Conservation (phyloP, 1,140 invertebrate genomes). For the Linepithema humile region DNA sequence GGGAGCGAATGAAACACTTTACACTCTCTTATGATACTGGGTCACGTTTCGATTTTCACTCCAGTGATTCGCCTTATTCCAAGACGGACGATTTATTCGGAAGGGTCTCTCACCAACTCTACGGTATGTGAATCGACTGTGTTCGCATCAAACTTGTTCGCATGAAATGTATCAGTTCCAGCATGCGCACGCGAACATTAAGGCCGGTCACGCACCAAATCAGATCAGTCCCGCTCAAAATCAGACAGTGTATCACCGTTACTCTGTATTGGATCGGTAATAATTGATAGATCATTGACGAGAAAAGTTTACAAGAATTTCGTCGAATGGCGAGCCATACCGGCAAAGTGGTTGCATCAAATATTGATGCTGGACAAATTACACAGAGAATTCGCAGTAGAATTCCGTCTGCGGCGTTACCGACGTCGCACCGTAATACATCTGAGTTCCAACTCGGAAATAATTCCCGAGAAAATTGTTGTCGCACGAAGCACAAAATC, state of each 20-base stretch:
- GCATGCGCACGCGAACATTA: not conserved
- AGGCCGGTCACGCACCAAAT: slow-evolving; percentile 38
- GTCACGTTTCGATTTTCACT: slow-evolving; percentile 50
- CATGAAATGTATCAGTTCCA: slow-evolving; percentile 5
- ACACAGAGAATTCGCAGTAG: too few relatives aligned
- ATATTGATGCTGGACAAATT: slow-evolving; percentile 14
- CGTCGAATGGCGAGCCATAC: not conserved
- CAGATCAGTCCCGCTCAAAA: slow-evolving; percentile 5
- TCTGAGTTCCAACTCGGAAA: not conserved
- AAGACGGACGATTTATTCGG: slow-evolving; percentile 48
- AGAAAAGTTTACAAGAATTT: not conserved
- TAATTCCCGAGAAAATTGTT: not conserved
- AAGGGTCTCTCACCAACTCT: slow-evolving; percentile 21
- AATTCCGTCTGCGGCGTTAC: not conserved
- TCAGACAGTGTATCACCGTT: slow-evolving; percentile 9
- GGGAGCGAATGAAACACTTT: slow-evolving; percentile 12
- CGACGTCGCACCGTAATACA: not conserved
- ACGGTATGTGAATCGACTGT: slow-evolving; percentile 28
- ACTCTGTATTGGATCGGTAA: not conserved
- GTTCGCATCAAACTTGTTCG: slow-evolving; percentile 14
- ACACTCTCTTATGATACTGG: not conserved
- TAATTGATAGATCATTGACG: slow-evolving; percentile 40
- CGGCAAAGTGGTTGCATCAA: not conserved
- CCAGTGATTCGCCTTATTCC: slow-evolving; percentile 42
- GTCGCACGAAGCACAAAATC: not conserved